phyloP scores from a whole-genome alignment of 2,888 invertebrate genomes.

The Bugulina stolonifera region DNA sequence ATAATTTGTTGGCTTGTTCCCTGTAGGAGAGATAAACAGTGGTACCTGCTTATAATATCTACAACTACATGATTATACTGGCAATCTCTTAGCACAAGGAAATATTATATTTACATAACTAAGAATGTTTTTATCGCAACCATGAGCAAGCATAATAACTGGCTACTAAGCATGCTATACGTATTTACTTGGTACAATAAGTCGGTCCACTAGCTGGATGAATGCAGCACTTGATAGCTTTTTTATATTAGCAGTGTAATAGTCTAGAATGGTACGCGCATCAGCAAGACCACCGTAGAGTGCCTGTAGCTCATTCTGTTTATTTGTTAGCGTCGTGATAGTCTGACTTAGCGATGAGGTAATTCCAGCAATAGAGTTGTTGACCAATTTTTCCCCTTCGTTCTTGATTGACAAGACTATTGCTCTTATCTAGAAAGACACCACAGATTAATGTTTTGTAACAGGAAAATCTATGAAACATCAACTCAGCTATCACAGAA shows the following conservation, averaged over 20 bases:
- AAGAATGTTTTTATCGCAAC: no score
- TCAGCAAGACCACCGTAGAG: not conserved
- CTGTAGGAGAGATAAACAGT: no score
- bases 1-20: no score
- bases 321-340: not conserved
- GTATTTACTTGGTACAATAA: not conserved
- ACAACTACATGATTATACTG: no score
- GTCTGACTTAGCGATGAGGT: not conserved
- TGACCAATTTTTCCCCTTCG: not conserved
- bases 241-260: not conserved
- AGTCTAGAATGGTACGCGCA: not conserved
- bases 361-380: not conserved
- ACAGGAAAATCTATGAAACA: no score
- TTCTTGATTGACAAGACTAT: not conserved
- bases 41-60: no score
- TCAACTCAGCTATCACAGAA: no score
- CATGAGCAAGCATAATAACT: no score
- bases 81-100: no score
- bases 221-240: not conserved
- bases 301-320: not conserved
- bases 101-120: no score
- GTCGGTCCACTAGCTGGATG: not conserved
- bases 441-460: no score
- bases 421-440: slow-evolving; percentile 6
- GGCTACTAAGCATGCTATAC: no score